Percentiles rank a stretch among this genome's conserved stretches.
Evolutionary conservation across 1,140 invertebrate species (phyloP).

Genomic region (Chironomus striatipennis): DNA sequence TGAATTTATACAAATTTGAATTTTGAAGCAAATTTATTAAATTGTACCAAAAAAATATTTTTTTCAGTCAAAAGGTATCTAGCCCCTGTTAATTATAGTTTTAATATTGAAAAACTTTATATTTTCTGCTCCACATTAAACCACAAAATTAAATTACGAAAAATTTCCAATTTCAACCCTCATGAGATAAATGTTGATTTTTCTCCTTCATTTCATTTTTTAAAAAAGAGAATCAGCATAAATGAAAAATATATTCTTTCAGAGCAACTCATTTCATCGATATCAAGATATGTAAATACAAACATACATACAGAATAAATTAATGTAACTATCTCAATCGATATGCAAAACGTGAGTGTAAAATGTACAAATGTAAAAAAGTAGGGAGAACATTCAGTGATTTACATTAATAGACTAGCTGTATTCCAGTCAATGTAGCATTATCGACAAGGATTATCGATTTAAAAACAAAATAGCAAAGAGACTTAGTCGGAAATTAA

Average conservation of each 20-base stretch:
- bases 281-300: background rate
- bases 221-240: background rate
- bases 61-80: too few relatives aligned
- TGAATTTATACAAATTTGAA: too few relatives aligned
- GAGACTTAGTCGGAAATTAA: background rate
- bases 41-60: too few relatives aligned
- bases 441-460: too few relatives aligned
- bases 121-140: background rate
- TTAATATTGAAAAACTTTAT: background rate
- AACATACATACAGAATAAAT: too few relatives aligned
- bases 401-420: too few relatives aligned
- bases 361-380: background rate
- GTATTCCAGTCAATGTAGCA: too few relatives aligned
- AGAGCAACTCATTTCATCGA: background rate
- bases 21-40: too few relatives aligned
- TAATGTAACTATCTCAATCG: too few relatives aligned
- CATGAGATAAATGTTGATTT: conserved; percentile 1
- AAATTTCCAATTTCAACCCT: background rate
- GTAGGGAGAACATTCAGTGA: background rate
- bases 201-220: background rate
- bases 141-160: background rate
- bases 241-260: background rate
- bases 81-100: too few relatives aligned
- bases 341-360: too few relatives aligned
- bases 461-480: background rate